phyloP scores from a whole-genome alignment of 2,797 vertebrate genomes.

The Jordanella pulchra region DNA sequence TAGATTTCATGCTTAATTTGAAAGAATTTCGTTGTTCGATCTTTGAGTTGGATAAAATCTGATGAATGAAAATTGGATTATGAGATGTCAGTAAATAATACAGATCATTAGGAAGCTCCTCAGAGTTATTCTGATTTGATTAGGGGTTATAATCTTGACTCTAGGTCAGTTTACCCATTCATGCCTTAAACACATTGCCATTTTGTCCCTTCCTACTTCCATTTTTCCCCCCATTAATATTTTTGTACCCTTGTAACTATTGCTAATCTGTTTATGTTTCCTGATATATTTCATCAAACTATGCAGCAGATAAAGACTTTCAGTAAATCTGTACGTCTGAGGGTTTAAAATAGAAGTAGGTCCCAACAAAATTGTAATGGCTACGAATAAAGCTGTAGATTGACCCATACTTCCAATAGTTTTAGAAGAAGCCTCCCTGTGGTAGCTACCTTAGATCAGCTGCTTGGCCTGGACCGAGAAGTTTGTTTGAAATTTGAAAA shows the following conservation, averaged over 20 bases:
- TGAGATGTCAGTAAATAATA: neutral
- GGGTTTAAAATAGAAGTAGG: neutral
- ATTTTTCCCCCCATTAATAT: neutral
- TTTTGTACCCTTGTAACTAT: neutral
- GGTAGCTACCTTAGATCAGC: neutral
- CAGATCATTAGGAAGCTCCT: neutral
- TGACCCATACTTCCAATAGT: neutral
- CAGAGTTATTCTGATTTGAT: neutral
- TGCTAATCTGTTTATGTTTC: neutral
- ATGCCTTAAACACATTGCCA: neutral
- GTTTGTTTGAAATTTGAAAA: neutral
- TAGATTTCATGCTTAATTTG: neutral
- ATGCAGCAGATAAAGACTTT: neutral
- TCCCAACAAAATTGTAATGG: neutral
- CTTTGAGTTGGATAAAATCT: neutral
- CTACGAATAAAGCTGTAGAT: neutral
- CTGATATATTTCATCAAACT: neutral
- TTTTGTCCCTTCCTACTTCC: neutral
- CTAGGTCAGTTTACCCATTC: neutral
- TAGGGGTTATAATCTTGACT: neutral
- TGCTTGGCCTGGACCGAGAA: neutral
- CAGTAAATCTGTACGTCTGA: neutral
- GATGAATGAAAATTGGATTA: neutral
- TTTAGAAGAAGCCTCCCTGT: neutral
- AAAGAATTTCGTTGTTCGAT: neutral